These are phyloP conservation scores for Augochlora pura DNA, from an alignment of 1,140 invertebrate genomes.

Conservation along the genomic window DNA sequence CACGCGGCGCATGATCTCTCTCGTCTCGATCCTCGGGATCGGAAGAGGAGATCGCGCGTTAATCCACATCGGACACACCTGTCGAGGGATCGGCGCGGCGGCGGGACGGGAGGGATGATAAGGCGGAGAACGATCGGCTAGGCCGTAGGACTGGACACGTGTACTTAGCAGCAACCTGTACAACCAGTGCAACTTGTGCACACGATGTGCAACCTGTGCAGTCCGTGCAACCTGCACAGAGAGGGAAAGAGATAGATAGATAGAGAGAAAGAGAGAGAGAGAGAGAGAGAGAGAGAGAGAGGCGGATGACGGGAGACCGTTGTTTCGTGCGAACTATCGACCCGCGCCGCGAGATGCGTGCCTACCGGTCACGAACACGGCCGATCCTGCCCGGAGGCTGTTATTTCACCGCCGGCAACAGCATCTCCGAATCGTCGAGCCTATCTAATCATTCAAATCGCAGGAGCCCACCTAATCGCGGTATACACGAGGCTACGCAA, in stretches of 20 bases:
- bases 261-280: too few species aligned
- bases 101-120: constrained; percentile 14
- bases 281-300: too few species aligned
- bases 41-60: constrained; percentile 35
- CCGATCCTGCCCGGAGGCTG: constrained; percentile 58
- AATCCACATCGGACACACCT: constrained; percentile 56
- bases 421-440: constrained; percentile 68
- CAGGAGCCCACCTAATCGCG: constrained; percentile 53
- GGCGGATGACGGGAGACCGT: not conserved
- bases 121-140: constrained; percentile 48
- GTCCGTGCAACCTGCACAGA: too few species aligned
- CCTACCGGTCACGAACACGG: constrained; percentile 58
- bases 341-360: constrained; percentile 55
- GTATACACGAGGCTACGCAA: constrained; percentile 30
- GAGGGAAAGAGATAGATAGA: too few species aligned
- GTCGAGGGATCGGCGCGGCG: constrained; percentile 39
- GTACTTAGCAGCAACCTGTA: constrained; percentile 48
- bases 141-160: constrained; percentile 49
- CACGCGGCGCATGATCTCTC: constrained; percentile 26
- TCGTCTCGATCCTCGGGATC: constrained; percentile 25
- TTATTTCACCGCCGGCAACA: constrained; percentile 66
- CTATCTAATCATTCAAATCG: constrained; percentile 74
- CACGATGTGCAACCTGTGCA: too few species aligned
- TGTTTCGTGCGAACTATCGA: constrained; percentile 58
- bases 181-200: not conserved